phyloP scores from a whole-genome alignment of 2,797 vertebrate species.

The Xiphophorus birchmanni region DNA sequence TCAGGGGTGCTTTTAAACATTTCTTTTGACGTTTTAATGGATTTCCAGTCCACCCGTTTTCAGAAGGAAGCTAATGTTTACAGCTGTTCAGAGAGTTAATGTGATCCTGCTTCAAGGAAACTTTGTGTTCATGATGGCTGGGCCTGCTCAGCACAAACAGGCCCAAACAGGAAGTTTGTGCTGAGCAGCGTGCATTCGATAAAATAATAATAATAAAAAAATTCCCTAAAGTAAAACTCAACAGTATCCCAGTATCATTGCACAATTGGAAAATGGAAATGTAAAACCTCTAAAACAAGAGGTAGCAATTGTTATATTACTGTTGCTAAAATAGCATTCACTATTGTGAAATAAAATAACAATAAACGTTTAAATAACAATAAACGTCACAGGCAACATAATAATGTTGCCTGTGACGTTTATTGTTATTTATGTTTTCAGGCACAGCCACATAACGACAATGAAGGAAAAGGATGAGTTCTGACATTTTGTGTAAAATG shows the following conservation, averaged over 20 bases:
- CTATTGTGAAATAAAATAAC: no score
- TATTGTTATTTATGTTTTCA: background rate
- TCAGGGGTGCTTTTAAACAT: conserved; percentile 5
- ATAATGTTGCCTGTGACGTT: background rate
- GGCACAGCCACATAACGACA: background rate
- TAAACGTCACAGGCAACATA: background rate
- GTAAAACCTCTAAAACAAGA: background rate
- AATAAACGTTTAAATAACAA: no score
- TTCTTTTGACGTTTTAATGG: background rate
- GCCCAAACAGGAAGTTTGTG: no score
- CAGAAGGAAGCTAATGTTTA: background rate
- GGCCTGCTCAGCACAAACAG: background rate
- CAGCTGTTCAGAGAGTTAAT: background rate
- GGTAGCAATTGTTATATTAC: background rate
- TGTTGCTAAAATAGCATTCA: background rate
- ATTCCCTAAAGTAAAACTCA: background rate
- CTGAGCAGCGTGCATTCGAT: no score
- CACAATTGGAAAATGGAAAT: background rate
- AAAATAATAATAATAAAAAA: background rate
- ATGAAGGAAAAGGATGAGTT: background rate
- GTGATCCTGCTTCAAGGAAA: background rate
- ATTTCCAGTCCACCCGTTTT: background rate
- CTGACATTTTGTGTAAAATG: background rate
- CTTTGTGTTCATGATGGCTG: background rate
- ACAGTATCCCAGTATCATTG: background rate